These are phyloP conservation scores for Gavia stellata DNA, from an alignment of 2,113 vertebrate species.

Conservation along the genomic window DNA sequence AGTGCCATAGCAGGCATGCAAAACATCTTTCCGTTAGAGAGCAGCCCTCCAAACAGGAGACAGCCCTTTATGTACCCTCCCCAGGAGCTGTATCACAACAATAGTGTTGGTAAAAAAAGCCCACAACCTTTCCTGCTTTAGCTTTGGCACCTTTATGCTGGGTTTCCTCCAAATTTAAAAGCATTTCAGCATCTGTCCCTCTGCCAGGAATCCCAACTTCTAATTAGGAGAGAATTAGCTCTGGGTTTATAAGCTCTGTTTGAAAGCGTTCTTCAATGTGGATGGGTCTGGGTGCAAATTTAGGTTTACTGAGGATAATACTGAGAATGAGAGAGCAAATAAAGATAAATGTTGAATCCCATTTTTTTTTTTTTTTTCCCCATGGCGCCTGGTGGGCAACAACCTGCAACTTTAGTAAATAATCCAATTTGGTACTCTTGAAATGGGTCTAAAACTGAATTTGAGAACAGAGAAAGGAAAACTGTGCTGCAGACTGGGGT, in stretches of 20 bases:
- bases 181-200: background rate
- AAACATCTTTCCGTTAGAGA: background rate
- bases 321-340: constrained; percentile 16
- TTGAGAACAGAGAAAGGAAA: background rate
- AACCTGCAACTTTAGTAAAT: background rate
- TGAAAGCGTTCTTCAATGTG: background rate
- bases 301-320: background rate
- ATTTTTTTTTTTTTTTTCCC: background rate
- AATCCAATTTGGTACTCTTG: background rate
- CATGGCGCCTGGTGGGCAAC: background rate
- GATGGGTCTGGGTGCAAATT: background rate
- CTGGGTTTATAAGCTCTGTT: background rate
- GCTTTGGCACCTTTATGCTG: background rate
- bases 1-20: background rate
- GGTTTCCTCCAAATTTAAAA: background rate
- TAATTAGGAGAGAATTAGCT: background rate
- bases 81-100: background rate
- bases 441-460: background rate
- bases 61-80: fast-evolving
- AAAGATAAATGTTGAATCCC: background rate
- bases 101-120: background rate
- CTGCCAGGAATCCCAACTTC: background rate
- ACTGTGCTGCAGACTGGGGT: background rate
- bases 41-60: background rate
- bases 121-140: background rate